Conservation (phyloP, 2,797 vertebrate species). For the Denticeps clupeoides region DNA sequence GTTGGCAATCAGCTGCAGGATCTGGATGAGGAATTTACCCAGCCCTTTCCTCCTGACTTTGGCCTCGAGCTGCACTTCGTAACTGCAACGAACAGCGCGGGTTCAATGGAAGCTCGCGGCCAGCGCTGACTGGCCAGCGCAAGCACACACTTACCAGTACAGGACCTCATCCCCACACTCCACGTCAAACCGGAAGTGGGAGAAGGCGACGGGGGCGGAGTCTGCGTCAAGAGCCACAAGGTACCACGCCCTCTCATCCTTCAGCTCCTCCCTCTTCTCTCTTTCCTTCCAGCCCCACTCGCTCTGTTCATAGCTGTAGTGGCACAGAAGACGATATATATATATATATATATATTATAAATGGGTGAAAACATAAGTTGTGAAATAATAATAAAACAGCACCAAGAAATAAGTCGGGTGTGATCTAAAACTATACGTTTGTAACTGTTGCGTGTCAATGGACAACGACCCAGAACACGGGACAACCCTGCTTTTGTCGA, state of each 20-base stretch:
- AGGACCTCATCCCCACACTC: conserved; percentile 90
- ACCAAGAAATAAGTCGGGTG: too few species aligned
- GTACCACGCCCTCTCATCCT: conserved; percentile 89
- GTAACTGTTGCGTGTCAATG: too few species aligned
- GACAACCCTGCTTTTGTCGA: too few species aligned
- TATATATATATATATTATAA: too few species aligned
- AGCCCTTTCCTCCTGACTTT: conserved; percentile 80
- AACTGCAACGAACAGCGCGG: conserved; percentile 47
- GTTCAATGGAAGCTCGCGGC: not conserved
- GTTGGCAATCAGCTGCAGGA: conserved; percentile 87
- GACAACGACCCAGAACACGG: too few species aligned
- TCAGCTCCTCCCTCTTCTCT: conserved; percentile 87
- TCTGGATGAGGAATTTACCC: conserved; percentile 89
- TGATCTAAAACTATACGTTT: too few species aligned
- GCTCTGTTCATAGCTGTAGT: conserved; percentile 83
- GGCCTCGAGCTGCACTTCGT: conserved; percentile 87
- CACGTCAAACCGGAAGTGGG: conserved; percentile 89
- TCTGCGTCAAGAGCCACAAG: conserved; percentile 71
- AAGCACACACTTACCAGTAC: conserved; percentile 66
- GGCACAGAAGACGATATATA: too few species aligned
- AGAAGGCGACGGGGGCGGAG: conserved; percentile 75
- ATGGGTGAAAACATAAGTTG: too few species aligned
- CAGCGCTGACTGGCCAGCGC: not conserved
- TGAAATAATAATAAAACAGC: too few species aligned
- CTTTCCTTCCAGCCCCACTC: conserved; percentile 97